Evolutionary conservation across 1,140 invertebrate species (phyloP), one percentile per base, ranked within the genome.

Genomic region (Drosophila nigromelanica): DNA sequence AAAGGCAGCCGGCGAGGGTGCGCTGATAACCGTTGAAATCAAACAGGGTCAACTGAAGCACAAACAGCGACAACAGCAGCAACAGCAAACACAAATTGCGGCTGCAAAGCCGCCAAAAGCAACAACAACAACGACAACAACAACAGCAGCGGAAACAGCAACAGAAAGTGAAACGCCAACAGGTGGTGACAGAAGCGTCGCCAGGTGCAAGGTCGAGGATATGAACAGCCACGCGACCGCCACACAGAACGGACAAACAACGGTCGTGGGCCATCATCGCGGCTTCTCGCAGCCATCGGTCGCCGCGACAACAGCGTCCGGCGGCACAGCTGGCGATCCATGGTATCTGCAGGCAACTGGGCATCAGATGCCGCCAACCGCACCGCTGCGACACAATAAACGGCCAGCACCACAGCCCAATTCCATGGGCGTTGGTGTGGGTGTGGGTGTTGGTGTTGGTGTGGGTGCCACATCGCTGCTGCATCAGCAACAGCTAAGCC

Each of bases 141-240:
- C 21, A 43, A 42, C 35, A 45, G 6, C 39, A 58, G n/a, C 37
- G 18, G 27, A 18, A 39, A 48, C 45, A 33, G 11, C 12, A 72
- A 10, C 48, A 5, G n/a, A 43, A 56, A 60, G 15, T 40, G 47
- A 33, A 70, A 45, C 52, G 37, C 24, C 62, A 68, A 50, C 59
- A 67, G 62, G 35, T 48, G 61, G 27, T 54, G 37, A 58, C 61
- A 63, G 33, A 6, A 48, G 15, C 45, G 54, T 39, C 39, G 37
- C 18, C 71, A 70, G 72, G 40, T 63, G 68, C 43, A 72, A 72
- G 50, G 74, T 66, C 42, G 60, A 64, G 64, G 81, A 78, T 76
- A 92, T 92, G 91, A 92, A 92, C 76, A 92, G 91, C 77, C 91
- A 92, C 91, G 90, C 85, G 52, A 90, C 91, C 33, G 90, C 86